phyloP scores from a whole-genome alignment of 2,797 vertebrate genomes.

The Holocentrus rufus region DNA sequence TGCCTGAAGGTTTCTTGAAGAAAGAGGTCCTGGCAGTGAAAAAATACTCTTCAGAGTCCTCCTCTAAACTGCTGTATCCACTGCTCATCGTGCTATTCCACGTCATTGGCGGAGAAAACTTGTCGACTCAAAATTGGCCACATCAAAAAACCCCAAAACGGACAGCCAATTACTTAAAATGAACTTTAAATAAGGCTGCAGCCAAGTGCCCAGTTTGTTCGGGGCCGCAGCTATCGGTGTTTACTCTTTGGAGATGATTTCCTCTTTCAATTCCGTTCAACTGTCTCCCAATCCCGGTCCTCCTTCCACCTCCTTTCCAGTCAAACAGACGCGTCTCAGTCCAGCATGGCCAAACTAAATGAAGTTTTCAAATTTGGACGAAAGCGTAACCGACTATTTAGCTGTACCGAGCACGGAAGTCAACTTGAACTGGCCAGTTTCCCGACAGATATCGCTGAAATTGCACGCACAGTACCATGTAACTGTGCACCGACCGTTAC shows the following conservation, averaged over 20 bases:
- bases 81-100: slow-evolving; percentile 98
- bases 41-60: slow-evolving; percentile 95
- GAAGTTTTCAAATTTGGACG: slow-evolving; percentile 16
- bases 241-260: slow-evolving; percentile 37
- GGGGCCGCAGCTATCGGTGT: background rate
- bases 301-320: slow-evolving; percentile 30
- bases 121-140: slow-evolving; percentile 52
- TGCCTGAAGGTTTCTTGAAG: slow-evolving; percentile 88
- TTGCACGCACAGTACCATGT: accelerated
- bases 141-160: slow-evolving; percentile 59
- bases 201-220: background rate
- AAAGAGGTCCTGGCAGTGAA: slow-evolving; percentile 98
- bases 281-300: slow-evolving; percentile 5
- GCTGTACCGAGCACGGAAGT: accelerated
- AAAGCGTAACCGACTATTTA: background rate
- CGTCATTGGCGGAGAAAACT: slow-evolving; percentile 82
- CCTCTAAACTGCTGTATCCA: slow-evolving; percentile 98
- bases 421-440: background rate
- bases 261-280: slow-evolving; percentile 57
- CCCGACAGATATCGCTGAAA: background rate
- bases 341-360: slow-evolving; percentile 36
- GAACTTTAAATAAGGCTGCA: background rate
- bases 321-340: slow-evolving; percentile 32
- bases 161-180: slow-evolving; percentile 5
- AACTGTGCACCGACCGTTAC: background rate